Base-by-base conservation (phyloP, 2,113 vertebrate genomes). In the Hippocampus mohnikei region DNA sequence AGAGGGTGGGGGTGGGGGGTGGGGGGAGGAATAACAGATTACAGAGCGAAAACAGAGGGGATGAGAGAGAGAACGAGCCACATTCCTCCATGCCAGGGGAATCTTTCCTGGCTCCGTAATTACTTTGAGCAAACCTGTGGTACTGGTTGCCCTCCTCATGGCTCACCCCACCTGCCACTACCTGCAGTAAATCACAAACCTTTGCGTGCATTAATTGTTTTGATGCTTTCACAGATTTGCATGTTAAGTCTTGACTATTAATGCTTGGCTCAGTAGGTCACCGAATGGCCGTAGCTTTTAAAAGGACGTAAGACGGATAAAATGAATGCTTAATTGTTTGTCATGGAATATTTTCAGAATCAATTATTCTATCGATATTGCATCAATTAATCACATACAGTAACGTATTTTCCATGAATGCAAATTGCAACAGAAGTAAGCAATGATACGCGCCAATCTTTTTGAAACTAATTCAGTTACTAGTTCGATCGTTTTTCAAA, bases 11-110 rank as follows among this genome's bases (percentile, higher is more conserved):
- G 16, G 16, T 1, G 41, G 58, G 46, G 62, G 73, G 62, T 20
- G 10, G 53, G 12, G 15, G 27, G 16, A 0, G 42, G 42, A 73
- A 82, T 65, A 82, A 76, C 67, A 81, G 74, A 87, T 78, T 76
- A 81, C 61, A 79, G 55, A 67, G 55, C 74, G 70, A 50, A 20
- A 20, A 50, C 48, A 20, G 52, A 78, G 23, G 37, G 60, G 66
- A 59, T 21, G 3, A 69, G 72, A 50, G 15, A 80, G 69, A 79
- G 75, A 82, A 70, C 6, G 2, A 65, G 65, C 66, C 66, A 63
- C 83, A 84, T 87, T 85, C 81, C 69, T 74, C 66, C 69, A 37
- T 82, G 76, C 79, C 79, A 79, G 50, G 27, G 69, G 67, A 74
- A 59, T 73, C 29, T 67, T 73, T 67, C 44, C 33, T 55, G 67